Evolutionary conservation across 2,888 invertebrate species (phyloP).

Genomic region (Pristionchus maxplancki): DNA sequence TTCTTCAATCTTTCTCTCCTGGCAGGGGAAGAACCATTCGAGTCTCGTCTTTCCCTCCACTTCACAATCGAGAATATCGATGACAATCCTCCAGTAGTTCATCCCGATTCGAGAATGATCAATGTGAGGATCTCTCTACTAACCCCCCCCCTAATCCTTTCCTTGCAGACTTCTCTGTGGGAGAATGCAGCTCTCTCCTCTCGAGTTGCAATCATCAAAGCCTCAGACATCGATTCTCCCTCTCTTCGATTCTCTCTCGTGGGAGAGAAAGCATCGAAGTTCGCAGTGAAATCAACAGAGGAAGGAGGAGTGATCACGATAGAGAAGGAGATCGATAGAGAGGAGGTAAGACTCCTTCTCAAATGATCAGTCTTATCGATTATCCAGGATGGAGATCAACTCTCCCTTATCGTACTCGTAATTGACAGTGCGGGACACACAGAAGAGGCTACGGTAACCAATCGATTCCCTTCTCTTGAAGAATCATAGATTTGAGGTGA

Average conservation of each 20-base stretch:
- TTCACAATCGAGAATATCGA: conserved; percentile 12
- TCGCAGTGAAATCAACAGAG: conserved; percentile 16
- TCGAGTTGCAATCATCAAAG: background rate
- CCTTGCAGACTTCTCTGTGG: background rate
- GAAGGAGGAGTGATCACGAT: conserved; percentile 33
- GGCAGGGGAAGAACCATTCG: conserved; percentile 36
- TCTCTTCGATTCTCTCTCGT: background rate
- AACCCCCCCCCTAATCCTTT: background rate
- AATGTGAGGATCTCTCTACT: background rate
- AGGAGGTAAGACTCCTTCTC: no score
- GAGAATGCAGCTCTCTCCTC: conserved; percentile 21
- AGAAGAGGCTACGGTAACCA: background rate
- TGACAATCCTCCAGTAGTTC: conserved; percentile 21
- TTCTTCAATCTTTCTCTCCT: conserved; percentile 28
- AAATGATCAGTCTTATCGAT: no score
- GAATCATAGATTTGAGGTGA: background rate
- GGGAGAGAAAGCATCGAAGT: conserved; percentile 27
- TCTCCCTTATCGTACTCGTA: conserved; percentile 5
- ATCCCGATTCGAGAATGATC: background rate
- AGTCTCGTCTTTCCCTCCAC: background rate
- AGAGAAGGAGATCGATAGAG: conserved; percentile 35
- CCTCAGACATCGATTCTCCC: background rate
- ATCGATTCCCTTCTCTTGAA: background rate
- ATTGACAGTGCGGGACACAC: conserved; percentile 28
- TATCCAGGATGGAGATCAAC: conserved; percentile 7